Base-by-base conservation (phyloP, 2,113 vertebrate species). In the Catharus bicknelli region DNA sequence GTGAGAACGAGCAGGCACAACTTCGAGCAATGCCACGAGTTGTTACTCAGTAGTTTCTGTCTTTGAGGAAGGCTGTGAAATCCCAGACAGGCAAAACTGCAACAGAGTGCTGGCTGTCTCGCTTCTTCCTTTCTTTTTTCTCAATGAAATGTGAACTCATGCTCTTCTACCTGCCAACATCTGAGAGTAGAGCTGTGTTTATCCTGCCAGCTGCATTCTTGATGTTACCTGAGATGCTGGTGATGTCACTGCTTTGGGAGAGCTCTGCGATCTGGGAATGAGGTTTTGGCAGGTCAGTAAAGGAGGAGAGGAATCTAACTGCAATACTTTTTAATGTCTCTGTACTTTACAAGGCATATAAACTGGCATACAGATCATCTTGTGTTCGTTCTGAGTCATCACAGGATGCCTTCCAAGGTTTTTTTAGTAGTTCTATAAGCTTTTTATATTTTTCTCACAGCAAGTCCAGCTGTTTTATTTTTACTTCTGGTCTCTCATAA, bases 241-340 rank as follows among this genome's bases (percentile, higher is more conserved):
- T 73, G 61, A 90, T 94, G 78, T 88, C 76, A 96, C 68, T 67
- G 10, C 81, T 84, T 84, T 54, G 16, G 27, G 64, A 79, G 61
- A 88, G 29, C 58, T 70, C 23, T 59, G 25, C 1, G 4, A 61
- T 88, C 67, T 91, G 88, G 64, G 66, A 21, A 69, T 95, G 85
- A 93, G 68, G 79, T 70, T 81, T 90, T 80, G 86, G 85, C 81
- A 95, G 93, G 88, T 91, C 75, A 89, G 89, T 91, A 91, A 94
- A 97, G 89, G 86, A 94, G 91, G 72, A 73, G 68, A 45, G 67
- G 43, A 73, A 77, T 90, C 58, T 18, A 86, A 63, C 77, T 51
- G 54, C 5, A 15, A 57, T 67, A 64, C 58, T 95, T 87, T 38
- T 40, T 67, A 76, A 70, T 73, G 73, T 50, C 80, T 81, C 45